Conservation (phyloP, 2,113 vertebrate genomes). For the Anolis carolinensis region DNA sequence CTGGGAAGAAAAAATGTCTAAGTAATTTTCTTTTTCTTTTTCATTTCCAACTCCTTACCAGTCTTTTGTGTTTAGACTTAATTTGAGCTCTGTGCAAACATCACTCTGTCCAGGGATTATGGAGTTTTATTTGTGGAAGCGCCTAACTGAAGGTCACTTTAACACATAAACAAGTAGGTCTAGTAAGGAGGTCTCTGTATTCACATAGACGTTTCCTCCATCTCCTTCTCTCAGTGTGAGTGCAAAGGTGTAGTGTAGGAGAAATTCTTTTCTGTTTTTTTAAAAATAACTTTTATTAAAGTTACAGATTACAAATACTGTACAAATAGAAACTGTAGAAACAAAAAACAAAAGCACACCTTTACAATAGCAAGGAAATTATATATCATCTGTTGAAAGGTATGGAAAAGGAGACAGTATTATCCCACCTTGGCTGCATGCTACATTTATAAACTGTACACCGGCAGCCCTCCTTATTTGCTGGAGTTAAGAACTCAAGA, state of each 20-base stretch:
- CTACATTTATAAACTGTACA: background rate
- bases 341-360: too few relatives aligned
- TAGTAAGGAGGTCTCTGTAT: background rate
- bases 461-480: too few relatives aligned
- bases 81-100: background rate
- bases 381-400: too few relatives aligned
- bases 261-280: background rate
- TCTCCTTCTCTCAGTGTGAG: background rate
- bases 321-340: too few relatives aligned
- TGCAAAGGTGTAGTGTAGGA: background rate
- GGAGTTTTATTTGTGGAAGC: background rate
- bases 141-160: background rate
- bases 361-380: too few relatives aligned
- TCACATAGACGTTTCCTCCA: background rate
- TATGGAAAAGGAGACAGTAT: too few relatives aligned
- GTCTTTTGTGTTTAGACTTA: background rate
- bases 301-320: too few relatives aligned
- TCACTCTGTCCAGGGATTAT: background rate
- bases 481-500: too few relatives aligned
- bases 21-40: background rate
- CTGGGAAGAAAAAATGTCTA: too few relatives aligned
- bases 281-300: too few relatives aligned
- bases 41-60: background rate
- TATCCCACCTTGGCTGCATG: background rate
- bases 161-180: background rate